Base-by-base conservation (phyloP, 1,140 invertebrate species). In the Philaenus spumarius region DNA sequence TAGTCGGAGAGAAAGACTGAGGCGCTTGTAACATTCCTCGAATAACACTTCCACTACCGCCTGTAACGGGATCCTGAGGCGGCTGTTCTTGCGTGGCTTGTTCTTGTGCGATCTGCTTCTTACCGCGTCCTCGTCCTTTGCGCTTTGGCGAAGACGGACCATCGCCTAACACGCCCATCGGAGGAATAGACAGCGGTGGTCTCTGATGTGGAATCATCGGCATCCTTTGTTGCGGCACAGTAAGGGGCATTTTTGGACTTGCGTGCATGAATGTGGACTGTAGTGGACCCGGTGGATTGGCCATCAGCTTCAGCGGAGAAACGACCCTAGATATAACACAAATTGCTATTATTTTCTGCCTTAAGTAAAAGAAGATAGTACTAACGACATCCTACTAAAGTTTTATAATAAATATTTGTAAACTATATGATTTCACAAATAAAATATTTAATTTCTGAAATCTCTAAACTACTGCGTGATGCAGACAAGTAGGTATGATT, bases 71-170 rank as follows among this genome's bases (percentile, higher is more conserved):
- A 4, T 30, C 26, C 9, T 30, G 26, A 35, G 22, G 26, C 39
- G 42, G 3, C 40, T 43, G 19, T 26, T 55, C 40, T 19, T 40
- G 58, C 24, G 73, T 68, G 11, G 73, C 73, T 7, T 75, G 76
- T 54, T 79, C 77, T 58, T 76, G 47, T 1, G 76, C 77, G 9
- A 79, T 58, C 7, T 78, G 79, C 52, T 80, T 80, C 64, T 79
- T 80, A n/a, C 78, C 77, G 22, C 78, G 78, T 14, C 78, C 78
- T 1, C 78, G 69, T 3, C 78, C 77, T 22, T 77, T 64, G 15
- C 78, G 62, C 62, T 79, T 80, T 0, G 77, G 74, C 3, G 71
- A 72, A 30, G 26, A 30, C 0, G 70, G 63, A 6, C 72, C 71
- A 3, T 26, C 55, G 12, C 40, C 35, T 12, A 35, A n/a, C 2